Evolutionary conservation across 2,113 vertebrate species (phyloP).

Genomic region (Scytalopus superciliaris): DNA sequence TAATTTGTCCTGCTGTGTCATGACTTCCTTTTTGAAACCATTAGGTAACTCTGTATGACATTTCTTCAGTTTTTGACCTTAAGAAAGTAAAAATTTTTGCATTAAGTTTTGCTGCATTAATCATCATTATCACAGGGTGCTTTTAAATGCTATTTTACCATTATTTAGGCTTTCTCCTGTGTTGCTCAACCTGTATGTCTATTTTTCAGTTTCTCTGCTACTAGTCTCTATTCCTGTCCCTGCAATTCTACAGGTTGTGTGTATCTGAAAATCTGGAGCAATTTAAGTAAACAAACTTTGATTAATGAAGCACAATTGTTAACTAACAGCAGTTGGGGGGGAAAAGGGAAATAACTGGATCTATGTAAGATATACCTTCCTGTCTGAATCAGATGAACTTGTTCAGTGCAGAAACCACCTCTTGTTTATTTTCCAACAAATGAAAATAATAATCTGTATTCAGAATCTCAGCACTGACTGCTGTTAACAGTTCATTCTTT

Average conservation of each 20-base stretch:
- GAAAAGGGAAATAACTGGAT: not conserved
- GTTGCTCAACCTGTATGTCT: not conserved
- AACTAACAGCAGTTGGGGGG: not conserved
- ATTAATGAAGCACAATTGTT: not conserved
- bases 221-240: not conserved
- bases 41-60: fast-evolving
- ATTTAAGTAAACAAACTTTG: not conserved
- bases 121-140: not conserved
- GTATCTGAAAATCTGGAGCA: not conserved
- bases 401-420: not conserved
- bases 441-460: not conserved
- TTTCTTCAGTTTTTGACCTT: not conserved
- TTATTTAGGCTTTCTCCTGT: not conserved
- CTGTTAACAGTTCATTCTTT: constrained; percentile 47
- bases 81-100: not conserved
- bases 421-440: not conserved
- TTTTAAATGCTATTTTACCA: not conserved
- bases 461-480: not conserved
- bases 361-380: not conserved
- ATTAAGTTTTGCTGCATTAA: not conserved
- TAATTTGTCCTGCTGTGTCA: fast-evolving
- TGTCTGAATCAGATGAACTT: not conserved
- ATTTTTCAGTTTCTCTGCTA: not conserved
- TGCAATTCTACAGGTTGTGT: not conserved
- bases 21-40: not conserved